Percentiles rank a stretch among this genome's conserved stretches.
Evolutionary conservation across 2,888 invertebrate genomes (phyloP).

Genomic region (Rhagium mordax): DNA sequence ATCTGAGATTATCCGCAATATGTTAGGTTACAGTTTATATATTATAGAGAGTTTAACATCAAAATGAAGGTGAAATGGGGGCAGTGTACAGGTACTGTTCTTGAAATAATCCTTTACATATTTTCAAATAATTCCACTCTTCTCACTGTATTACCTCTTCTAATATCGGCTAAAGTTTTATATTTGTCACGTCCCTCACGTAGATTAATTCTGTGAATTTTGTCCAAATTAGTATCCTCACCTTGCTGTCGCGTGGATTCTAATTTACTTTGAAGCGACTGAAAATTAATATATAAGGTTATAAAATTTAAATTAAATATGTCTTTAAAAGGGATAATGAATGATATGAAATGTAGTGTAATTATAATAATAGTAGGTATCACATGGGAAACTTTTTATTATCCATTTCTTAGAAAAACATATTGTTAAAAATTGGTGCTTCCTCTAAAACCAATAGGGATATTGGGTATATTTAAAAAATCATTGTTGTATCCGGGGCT

Average conservation of each 20-base stretch:
- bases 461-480: too few species aligned
- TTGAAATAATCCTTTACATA: constrained; percentile 53
- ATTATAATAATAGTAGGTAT: too few species aligned
- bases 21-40: background rate
- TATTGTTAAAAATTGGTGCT: too few species aligned
- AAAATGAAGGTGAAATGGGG: background rate
- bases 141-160: constrained; percentile 67
- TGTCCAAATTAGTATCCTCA: constrained; percentile 64
- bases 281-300: constrained; percentile 41
- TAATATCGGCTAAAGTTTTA: constrained; percentile 66
- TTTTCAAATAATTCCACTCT: constrained; percentile 68
- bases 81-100: background rate
- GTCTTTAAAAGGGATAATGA: too few species aligned
- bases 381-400: too few species aligned
- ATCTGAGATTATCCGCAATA: background rate
- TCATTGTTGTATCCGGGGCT: too few species aligned
- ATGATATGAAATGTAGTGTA: too few species aligned
- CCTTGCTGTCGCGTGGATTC: constrained; percentile 60
- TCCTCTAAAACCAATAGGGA: too few species aligned
- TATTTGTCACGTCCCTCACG: constrained; percentile 65
- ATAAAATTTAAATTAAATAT: too few species aligned
- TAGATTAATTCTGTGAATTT: constrained; percentile 65
- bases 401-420: too few species aligned
- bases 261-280: constrained; percentile 64
- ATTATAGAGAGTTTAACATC: background rate